Base-by-base conservation (phyloP, 2,113 vertebrate genomes). In the Halichoeres trimaculatus region DNA sequence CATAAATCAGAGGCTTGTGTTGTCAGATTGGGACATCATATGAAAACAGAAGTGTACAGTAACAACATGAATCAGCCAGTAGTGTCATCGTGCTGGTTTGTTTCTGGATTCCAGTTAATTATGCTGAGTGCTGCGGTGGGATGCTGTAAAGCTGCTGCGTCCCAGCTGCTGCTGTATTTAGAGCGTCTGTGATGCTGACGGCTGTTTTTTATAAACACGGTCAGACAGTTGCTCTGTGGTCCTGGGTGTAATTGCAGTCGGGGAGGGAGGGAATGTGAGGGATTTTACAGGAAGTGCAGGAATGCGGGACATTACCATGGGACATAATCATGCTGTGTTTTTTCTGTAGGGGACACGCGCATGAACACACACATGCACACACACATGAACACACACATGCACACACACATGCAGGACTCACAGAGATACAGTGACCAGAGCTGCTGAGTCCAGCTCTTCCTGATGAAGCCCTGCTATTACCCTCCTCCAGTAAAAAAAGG, bases 181-280 rank as follows among this genome's bases (percentile, higher is more conserved):
- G 73, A 50, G 48, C 65, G 76, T 36, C 43, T 35, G 40, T 61
- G 85, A 85, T 8, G 38, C 71, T 19, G 70, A 70, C 22, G 47
- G 47, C 63, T 61, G 72, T 59, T 34, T 41, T 76, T 53, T 24
- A 54, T 75, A 65, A 48, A 48, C 35, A 66, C 59, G 81, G 87
- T 70, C 81, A 86, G 81, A 81, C 86, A 66, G 86, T 86, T 86
- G 76, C 66, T 82, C 74, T 75, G 83, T 22, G 85, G 84, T 53
- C 59, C 45, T 58, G 85, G 56, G 62, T 74, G 84, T 82, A 79
- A 86, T 83, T 89, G 84, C 80, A 82, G 70, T 51, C 1, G 66
- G 72, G 63, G 10, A 36, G 72, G 66, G 52, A 72, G 76, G 75
- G 73, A 86, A 83, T 73, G 79, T 77, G 55, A 82, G 78, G 48